Evolutionary conservation across 1,140 invertebrate genomes (phyloP), one percentile per base, ranked within the genome.

Genomic region (Ceratosolen fusciceps): DNA sequence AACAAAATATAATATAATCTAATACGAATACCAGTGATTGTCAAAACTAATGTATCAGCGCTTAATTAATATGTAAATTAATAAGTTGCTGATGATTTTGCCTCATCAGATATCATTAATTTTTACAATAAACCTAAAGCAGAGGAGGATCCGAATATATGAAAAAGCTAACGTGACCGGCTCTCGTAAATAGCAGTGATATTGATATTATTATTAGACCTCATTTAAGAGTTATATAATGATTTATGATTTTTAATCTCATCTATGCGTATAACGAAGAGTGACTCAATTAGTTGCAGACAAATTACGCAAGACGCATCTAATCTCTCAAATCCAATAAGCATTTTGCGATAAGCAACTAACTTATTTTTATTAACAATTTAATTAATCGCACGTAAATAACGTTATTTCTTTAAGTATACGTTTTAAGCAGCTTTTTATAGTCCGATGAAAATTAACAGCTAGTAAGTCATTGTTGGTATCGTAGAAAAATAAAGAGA

Each of bases 271-370:
- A 74, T 37, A 75, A 75, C 21, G 74, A 39, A 76, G 49, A 76
- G 62, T 67, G 62, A 54, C 74, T 67, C 74, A 56, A 76, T 76
- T 76, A 68, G 74, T 68, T 56, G 56, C 62, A 68, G 62, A 76
- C 74, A 67, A 68, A 76, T 76, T 76, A 54, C 62, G 74, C 43
- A 79, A 73, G 31, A 34, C 47, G 16, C 52, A 21, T 71, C n/a
- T 31, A 78, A 65, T 72, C 68, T n/a, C 68, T 71, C 77, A 79
- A 82, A 81, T 83, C 77, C 81, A 81, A 82, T n/a, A n/a, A n/a
- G n/a, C n/a, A n/a, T 82, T 81, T 73, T 24, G 26, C 37, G 77
- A 80, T 82, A 80, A 70, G 26, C 34, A 34, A 10, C 19, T 54
- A 68, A 71, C 47, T 68, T 37, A 14, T 26, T 26, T 68, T 68